A percentile compares a stretch with the other conserved stretches of the same genome.
These are phyloP conservation scores for Caenorhabditis sp. DNA, from an alignment of 2,888 invertebrate genomes.

Conservation along the genomic window DNA sequence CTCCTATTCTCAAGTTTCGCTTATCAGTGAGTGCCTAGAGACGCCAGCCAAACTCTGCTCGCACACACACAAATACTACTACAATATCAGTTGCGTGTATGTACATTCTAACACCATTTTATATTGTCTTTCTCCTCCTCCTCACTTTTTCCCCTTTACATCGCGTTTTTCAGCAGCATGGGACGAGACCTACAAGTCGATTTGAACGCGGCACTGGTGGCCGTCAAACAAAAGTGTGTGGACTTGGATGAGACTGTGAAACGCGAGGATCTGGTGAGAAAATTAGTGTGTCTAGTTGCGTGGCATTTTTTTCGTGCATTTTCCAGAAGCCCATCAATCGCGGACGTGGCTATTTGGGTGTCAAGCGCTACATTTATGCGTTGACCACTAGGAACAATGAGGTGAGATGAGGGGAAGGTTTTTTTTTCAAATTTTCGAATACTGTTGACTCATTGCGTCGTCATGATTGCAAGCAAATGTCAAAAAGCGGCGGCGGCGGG, in stretches of 20 bases:
- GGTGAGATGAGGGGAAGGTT: constrained; percentile 4
- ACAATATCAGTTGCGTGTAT: no score
- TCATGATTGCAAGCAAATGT: no score
- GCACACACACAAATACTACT: no score
- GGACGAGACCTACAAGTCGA: constrained; percentile 53
- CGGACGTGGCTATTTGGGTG: constrained; percentile 43
- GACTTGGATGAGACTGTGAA: constrained; percentile 45
- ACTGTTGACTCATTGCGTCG: not conserved
- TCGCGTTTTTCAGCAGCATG: constrained; percentile 42
- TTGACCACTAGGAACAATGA: constrained; percentile 41
- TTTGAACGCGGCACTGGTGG: constrained; percentile 44
- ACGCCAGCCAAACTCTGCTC: no score
- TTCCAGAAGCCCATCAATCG: constrained; percentile 34
- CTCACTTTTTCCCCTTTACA: no score
- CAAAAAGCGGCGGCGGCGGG: not conserved
- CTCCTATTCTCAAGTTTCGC: no score
- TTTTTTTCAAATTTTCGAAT: not conserved
- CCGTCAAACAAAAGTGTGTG: constrained; percentile 57
- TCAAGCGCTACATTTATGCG: constrained; percentile 53
- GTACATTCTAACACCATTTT: no score
- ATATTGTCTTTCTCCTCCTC: no score
- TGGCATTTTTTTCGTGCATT: not conserved
- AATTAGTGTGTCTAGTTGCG: not conserved
- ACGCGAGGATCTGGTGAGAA: constrained; percentile 30
- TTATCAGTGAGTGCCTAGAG: no score